Evolutionary conservation across 2,888 invertebrate genomes (phyloP), one percentile per base, ranked within the genome.

Genomic region (Callyntrura sp.): DNA sequence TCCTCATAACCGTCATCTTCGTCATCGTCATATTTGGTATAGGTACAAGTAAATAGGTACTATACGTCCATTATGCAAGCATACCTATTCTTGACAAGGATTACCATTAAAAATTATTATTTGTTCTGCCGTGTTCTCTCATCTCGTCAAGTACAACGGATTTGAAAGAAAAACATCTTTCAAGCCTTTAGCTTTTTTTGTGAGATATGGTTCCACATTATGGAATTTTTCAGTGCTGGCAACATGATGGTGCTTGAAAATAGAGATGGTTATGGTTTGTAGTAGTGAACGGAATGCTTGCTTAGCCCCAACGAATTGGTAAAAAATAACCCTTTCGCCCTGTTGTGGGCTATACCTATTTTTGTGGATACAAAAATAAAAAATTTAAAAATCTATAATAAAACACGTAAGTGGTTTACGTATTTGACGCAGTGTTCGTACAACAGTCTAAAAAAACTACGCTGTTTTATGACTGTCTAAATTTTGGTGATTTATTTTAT

Each of bases 91-190:
- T 70, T 82, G 85, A 85, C 85, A 82, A 90, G 90, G 85, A 85
- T 90, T 90, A 90, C 85, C 90, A 90, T 90, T 90, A 85, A 90
- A 83, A 90, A 85, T 90, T 88, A 76, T 89, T 90, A 90, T 90
- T 90, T 90, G 90, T 90, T 90, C 85, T 90, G 90, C 79, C 68
- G 78, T 60, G 25, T 73, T 78, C 78, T 62, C 55, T 78, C 60
- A 78, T 85, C 73, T 23, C 17, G 43, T 78, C 81, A 82, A 82
- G 81, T 82, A 62, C 62, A 62, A 82, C 81, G 73, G 82, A 85
- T 85, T 90, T 85, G 76, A 85, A 90, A 85, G 85, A 90, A 85
- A 90, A 85, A 81, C 85, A 85, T 85, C 28, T 70, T 82, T 83
- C 83, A 83, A 60, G 57, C 82, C 48, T 55, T 83, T 60, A 76